phyloP scores from a whole-genome alignment of 1,140 invertebrate genomes.

The Drosophila sp. region DNA sequence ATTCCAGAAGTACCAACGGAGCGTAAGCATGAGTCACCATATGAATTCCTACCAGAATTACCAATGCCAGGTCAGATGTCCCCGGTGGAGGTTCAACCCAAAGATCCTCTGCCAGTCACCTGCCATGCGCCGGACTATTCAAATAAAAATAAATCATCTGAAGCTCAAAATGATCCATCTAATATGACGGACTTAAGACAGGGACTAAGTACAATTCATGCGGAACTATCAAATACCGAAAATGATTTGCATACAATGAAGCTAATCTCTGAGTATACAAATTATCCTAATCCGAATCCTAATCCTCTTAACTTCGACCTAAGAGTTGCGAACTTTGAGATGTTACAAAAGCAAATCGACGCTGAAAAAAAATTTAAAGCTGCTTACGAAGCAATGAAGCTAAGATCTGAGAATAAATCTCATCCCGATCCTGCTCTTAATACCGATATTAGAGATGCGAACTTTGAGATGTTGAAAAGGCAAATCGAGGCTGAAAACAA shows the following conservation, averaged over 20 bases:
- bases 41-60: slow-evolving; percentile 31
- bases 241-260: background rate
- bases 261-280: background rate
- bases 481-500: slow-evolving; percentile 5
- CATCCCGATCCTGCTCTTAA: background rate
- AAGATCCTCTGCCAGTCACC: slow-evolving; percentile 15
- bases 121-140: background rate
- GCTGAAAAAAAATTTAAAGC: background rate
- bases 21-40: slow-evolving; percentile 27
- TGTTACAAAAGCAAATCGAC: background rate
- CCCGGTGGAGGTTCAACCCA: slow-evolving; percentile 28
- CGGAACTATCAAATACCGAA: background rate
- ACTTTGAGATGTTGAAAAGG: background rate
- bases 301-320: no score
- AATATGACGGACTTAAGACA: no score
- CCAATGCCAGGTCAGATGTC: slow-evolving; percentile 18
- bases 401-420: background rate
- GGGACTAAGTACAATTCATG: background rate
- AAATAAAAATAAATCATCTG: background rate
- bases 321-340: no score
- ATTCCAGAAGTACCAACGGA: slow-evolving; percentile 21
- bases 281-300: no score
- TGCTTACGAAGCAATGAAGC: background rate
- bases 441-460: background rate
- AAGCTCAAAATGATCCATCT: background rate